A percentile compares a stretch with the other conserved stretches of the same genome.
These are phyloP conservation scores for Drosophila mimetica DNA, from an alignment of 2,888 invertebrate genomes.

Conservation along the genomic window DNA sequence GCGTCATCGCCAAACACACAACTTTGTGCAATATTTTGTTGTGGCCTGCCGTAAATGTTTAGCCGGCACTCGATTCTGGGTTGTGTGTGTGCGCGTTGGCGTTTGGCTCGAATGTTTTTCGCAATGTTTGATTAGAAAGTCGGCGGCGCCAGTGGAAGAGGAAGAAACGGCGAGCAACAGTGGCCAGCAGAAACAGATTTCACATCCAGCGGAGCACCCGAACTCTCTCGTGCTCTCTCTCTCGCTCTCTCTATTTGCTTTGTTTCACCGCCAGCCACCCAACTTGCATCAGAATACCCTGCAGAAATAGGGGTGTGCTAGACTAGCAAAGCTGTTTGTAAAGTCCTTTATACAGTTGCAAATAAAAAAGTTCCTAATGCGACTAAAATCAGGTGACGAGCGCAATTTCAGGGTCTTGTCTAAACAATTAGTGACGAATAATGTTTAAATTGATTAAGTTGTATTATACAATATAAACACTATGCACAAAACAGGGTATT, in stretches of 20 bases:
- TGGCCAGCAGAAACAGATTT: conserved; percentile 37
- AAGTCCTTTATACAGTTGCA: background rate
- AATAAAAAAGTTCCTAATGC: background rate
- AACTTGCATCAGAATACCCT: conserved; percentile 32
- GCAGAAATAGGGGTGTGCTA: background rate
- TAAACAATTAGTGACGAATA: background rate
- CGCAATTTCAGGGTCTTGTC: background rate
- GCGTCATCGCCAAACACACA: conserved; percentile 62
- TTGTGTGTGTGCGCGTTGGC: conserved; percentile 5
- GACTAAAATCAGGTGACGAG: background rate
- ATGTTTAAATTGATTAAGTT: too few species aligned
- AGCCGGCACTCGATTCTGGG: conserved; percentile 62
- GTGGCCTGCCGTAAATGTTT: conserved; percentile 37
- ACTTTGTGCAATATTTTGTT: conserved; percentile 57
- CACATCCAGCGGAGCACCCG: conserved; percentile 41
- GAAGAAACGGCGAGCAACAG: conserved; percentile 29
- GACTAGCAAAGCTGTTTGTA: too few species aligned
- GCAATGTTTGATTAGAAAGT: conserved; percentile 77
- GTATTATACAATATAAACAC: too few species aligned
- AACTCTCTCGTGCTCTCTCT: conserved; percentile 1
- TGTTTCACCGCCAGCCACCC: conserved; percentile 30
- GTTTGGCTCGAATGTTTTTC: conserved; percentile 20
- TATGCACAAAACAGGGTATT: background rate
- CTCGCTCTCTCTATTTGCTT: conserved; percentile 27
- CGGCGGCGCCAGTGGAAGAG: conserved; percentile 42